These are phyloP conservation scores for Dromas ardeola DNA, from an alignment of 2,113 vertebrate species.

Conservation along the genomic window DNA sequence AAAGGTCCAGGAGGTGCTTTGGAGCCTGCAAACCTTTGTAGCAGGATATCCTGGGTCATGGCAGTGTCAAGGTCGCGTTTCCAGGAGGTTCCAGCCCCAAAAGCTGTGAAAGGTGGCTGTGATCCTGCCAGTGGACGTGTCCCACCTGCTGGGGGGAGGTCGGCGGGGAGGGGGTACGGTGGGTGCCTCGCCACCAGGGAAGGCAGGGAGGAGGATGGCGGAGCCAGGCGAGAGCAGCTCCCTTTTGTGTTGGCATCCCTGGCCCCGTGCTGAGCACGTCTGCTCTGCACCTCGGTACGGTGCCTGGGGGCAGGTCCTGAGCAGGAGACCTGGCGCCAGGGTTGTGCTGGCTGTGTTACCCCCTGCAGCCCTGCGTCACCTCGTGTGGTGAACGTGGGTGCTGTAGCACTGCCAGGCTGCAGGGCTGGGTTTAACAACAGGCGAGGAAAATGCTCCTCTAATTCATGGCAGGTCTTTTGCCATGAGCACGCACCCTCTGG, in stretches of 20 bases:
- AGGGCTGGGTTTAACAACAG: background rate
- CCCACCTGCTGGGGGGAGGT: fast-evolving
- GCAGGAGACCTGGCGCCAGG: background rate
- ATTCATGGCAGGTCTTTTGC: background rate
- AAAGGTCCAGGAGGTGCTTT: background rate
- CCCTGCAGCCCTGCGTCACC: background rate
- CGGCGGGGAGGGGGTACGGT: fast-evolving
- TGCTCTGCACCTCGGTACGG: background rate
- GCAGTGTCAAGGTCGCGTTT: background rate
- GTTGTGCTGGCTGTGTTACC: no score
- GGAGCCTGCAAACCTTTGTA: background rate
- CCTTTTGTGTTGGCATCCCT: background rate
- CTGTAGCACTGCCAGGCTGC: no score
- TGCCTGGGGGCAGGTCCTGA: background rate
- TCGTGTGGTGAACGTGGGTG: fast-evolving
- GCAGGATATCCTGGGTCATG: no score
- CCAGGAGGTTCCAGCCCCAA: background rate
- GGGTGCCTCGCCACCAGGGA: no score
- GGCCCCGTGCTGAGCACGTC: background rate
- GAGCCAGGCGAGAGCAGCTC: background rate
- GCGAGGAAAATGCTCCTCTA: background rate
- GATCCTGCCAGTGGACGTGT: background rate
- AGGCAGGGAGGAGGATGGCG: background rate
- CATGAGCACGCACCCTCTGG: background rate
- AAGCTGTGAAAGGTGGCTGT: background rate